Evolutionary conservation across 2,797 vertebrate genomes (phyloP).

Genomic region (Liparis tanakae): DNA sequence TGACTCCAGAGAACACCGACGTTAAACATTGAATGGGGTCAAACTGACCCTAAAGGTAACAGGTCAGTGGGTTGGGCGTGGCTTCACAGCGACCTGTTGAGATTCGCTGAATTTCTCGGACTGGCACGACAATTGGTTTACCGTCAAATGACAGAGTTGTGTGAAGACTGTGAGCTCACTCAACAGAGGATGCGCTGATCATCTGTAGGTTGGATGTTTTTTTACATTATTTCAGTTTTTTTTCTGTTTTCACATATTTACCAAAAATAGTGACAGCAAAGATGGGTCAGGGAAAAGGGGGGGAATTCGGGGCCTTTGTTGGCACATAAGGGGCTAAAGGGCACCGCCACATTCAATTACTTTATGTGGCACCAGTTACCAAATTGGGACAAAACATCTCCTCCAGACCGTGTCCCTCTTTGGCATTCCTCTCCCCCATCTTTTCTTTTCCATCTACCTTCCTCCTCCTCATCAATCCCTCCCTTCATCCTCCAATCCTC

Average conservation of each 20-base stretch:
- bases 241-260: constrained; percentile 11
- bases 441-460: constrained; percentile 11
- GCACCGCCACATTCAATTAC: neutral
- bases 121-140: constrained; percentile 20
- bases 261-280: neutral
- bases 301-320: neutral
- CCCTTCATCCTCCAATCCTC: constrained; percentile 70
- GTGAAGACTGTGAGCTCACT: constrained; percentile 18
- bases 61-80: constrained; percentile 39
- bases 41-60: too few relatives aligned
- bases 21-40: too few relatives aligned
- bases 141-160: constrained; percentile 24
- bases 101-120: constrained; percentile 33
- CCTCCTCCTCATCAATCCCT: constrained; percentile 53
- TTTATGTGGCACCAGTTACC: constrained; percentile 25
- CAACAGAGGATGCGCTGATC: constrained; percentile 11
- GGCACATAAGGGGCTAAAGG: constrained; percentile 1
- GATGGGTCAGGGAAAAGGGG: neutral
- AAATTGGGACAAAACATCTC: constrained; percentile 51
- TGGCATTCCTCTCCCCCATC: constrained; percentile 37
- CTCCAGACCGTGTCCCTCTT: constrained; percentile 52
- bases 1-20: too few relatives aligned
- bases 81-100: constrained; percentile 31
- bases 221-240: neutral
- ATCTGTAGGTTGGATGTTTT: constrained; percentile 7